These are phyloP conservation scores for Coremacera marginata DNA, from an alignment of 2,888 invertebrate genomes.

Conservation along the genomic window DNA sequence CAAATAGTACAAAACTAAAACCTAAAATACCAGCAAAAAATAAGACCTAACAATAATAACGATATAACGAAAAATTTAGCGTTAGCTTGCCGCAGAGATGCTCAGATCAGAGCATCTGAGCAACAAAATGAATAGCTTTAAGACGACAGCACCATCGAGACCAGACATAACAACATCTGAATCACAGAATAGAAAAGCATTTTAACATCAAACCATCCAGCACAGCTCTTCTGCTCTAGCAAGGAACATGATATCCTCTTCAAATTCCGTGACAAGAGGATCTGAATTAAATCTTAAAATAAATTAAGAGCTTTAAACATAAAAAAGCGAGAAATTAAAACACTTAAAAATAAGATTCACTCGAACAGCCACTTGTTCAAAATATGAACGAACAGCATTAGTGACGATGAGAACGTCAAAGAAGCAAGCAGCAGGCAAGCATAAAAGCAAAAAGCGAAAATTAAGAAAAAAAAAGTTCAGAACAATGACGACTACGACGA, in stretches of 20 bases:
- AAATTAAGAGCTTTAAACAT: constrained; percentile 35
- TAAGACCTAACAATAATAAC: background rate
- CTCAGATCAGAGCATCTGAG: background rate
- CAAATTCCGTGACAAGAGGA: constrained; percentile 11
- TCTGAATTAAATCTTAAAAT: constrained; percentile 34
- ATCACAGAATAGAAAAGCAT: background rate
- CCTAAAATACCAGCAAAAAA: background rate
- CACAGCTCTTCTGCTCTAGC: background rate
- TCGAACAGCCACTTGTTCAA: constrained; percentile 27
- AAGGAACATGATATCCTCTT: background rate
- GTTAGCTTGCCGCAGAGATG: no score
- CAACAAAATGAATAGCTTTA: constrained; percentile 1
- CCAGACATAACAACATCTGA: background rate
- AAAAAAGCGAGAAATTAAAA: constrained; percentile 33
- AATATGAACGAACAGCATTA: background rate
- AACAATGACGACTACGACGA: constrained; percentile 1
- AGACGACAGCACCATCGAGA: background rate
- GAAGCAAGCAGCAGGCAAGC: background rate
- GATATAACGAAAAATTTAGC: background rate
- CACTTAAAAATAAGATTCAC: constrained; percentile 16
- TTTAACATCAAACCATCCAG: background rate
- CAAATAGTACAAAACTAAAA: background rate
- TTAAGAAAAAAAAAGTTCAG: background rate
- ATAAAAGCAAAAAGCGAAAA: background rate
- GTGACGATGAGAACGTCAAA: background rate